Base-by-base conservation (phyloP, 2,888 invertebrate genomes). In the Acleris sparsana region DNA sequence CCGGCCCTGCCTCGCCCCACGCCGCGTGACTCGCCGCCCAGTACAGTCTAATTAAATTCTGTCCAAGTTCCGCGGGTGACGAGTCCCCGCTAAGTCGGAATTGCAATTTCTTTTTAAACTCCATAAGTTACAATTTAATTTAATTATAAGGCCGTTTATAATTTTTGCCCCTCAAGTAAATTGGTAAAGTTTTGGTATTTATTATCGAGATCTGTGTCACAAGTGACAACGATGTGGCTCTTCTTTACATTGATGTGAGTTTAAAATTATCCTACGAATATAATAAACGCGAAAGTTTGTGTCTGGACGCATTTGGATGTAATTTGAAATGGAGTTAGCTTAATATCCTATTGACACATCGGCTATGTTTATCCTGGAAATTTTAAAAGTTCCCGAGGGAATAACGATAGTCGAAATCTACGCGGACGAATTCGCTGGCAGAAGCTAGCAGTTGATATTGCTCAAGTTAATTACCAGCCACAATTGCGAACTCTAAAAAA, bases 41-140 rank as follows among this genome's bases (percentile, higher is more conserved):
- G 72, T 74, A 63, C 69, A 71, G 64, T 73, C 74, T 86, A 87
- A 89, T 89, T 88, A 87, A 87, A 87, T 85, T 83, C 78, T 75
- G 79, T 75, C 77, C 79, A 83, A 85, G 80, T 83, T 78, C 70
- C 71, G 70, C 71, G 73, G 77, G 78, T 79, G 83, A 84, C 82
- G 80, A 79, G 73, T 72, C 73, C 65, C 75, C 70, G 70, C 80
- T 82, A 78, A 83, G 79, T 80, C 78, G 74, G 78, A 85, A 86
- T 82, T 75, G 82, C 83, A 82, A 84, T 86, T 86, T 85, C 86
- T 88, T 89, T 84, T 85, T 82, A 79, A 87, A 87, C 83, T 88
- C 79, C 82, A 80, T 84, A 88, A 87, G 85, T 89, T 86, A 84
- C 80, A 83, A 87, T 87, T 88, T 83, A 89, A 89, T 89, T 88